phyloP scores from a whole-genome alignment of 1,140 invertebrate species.

The Cydia strobilella region DNA sequence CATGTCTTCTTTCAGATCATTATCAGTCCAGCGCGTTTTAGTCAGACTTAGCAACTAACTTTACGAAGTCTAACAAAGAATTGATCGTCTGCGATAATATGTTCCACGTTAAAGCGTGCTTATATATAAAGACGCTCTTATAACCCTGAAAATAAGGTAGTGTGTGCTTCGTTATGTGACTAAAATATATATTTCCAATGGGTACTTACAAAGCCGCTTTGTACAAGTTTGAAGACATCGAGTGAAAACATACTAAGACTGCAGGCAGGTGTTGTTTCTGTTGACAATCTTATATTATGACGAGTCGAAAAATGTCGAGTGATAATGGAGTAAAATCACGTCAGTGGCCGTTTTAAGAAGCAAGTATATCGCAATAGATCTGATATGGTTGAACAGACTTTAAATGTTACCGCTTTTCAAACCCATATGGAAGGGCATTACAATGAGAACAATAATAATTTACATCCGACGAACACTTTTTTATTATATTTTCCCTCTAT shows the following conservation, averaged over 20 bases:
- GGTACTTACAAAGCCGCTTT: too few relatives aligned
- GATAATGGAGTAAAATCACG: too few relatives aligned
- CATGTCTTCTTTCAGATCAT: constrained; percentile 31
- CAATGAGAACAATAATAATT: background rate
- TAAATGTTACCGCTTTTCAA: too few relatives aligned
- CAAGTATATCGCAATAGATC: too few relatives aligned
- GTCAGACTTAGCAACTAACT: constrained; percentile 1
- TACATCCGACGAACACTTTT: background rate
- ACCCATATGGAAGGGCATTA: background rate
- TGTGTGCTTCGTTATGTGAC: background rate
- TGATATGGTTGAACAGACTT: too few relatives aligned
- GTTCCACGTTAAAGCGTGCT: background rate
- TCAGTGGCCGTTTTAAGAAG: too few relatives aligned
- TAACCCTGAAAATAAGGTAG: background rate
- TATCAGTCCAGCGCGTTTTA: constrained; percentile 28
- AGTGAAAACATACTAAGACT: too few relatives aligned
- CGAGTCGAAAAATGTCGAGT: too few relatives aligned
- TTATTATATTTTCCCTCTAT: background rate
- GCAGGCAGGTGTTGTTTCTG: too few relatives aligned
- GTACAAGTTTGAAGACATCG: too few relatives aligned
- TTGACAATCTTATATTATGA: too few relatives aligned
- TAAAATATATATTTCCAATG: too few relatives aligned
- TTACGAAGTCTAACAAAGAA: background rate
- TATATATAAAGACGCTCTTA: background rate
- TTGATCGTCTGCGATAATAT: background rate